Conservation (phyloP, 2,888 invertebrate genomes). For the Archips crataeganus region DNA sequence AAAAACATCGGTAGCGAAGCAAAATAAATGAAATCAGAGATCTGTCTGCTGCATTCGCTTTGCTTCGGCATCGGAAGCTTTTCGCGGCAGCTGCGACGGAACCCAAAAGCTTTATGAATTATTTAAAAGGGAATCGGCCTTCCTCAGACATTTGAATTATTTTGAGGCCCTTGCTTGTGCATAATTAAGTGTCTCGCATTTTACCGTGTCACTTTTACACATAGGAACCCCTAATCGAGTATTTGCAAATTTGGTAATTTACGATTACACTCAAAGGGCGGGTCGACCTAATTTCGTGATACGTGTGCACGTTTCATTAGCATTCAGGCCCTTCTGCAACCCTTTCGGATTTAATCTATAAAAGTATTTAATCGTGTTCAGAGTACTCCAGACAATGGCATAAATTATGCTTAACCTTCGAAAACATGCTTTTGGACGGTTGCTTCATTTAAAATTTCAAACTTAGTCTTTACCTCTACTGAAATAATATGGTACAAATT, state of each 20-base stretch:
- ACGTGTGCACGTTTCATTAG: constrained; percentile 29
- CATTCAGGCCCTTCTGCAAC: constrained; percentile 20
- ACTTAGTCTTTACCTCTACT: background rate
- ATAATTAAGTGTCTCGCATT: constrained; percentile 68
- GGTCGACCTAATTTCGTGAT: constrained; percentile 47
- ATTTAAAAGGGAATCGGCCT: constrained; percentile 72
- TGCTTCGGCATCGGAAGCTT: constrained; percentile 52
- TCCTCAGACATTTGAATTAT: constrained; percentile 76
- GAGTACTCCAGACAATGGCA: constrained; percentile 5
- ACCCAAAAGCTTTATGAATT: constrained; percentile 73
- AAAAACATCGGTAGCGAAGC: constrained; percentile 53
- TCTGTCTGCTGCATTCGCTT: constrained; percentile 54
- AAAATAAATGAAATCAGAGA: constrained; percentile 68
- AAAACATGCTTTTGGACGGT: background rate
- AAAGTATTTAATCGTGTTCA: constrained; percentile 10
- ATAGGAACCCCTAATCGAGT: constrained; percentile 51
- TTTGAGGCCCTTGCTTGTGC: constrained; percentile 71
- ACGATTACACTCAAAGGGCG: constrained; percentile 45
- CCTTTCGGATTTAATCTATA: constrained; percentile 24
- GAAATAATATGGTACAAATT: background rate
- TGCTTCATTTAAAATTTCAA: background rate
- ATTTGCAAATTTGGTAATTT: constrained; percentile 54
- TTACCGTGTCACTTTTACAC: constrained; percentile 58
- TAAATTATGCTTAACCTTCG: constrained; percentile 2
- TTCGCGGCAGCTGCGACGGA: constrained; percentile 66